Percentiles rank a stretch among this genome's conserved stretches.
phyloP scores from a whole-genome alignment of 2,888 invertebrate genomes.

The Drosophila anceps region DNA sequence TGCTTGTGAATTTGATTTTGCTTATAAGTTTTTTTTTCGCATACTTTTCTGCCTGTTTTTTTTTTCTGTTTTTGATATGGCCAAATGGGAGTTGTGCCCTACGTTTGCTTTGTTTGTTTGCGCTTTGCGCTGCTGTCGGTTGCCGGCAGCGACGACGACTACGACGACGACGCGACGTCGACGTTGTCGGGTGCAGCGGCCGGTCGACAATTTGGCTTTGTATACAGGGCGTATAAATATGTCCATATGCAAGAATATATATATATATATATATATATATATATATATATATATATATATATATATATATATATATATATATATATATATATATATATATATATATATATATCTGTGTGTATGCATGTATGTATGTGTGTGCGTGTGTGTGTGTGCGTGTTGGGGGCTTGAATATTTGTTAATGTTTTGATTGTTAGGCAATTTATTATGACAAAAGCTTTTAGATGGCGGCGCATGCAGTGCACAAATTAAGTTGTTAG shows the following conservation, averaged over 20 bases:
- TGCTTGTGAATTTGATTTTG: slow-evolving; percentile 74
- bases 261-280: no score
- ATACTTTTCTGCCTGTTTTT: slow-evolving; percentile 7
- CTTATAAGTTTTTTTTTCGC: slow-evolving; percentile 57
- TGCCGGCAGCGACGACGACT: slow-evolving; percentile 56
- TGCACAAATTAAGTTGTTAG: slow-evolving; percentile 33
- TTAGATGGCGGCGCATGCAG: slow-evolving; percentile 54
- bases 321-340: slow-evolving; percentile 10
- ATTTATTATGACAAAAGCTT: slow-evolving; percentile 74
- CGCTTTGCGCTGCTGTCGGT: slow-evolving; percentile 50
- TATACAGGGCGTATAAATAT: slow-evolving; percentile 44
- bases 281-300: slow-evolving; percentile 27
- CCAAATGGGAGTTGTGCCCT: slow-evolving; percentile 62
- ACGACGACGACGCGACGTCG: slow-evolving; percentile 1
- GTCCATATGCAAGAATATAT: slow-evolving; percentile 9
- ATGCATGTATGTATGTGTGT: neutral
- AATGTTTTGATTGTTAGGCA: slow-evolving; percentile 71
- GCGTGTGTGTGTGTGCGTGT: slow-evolving; percentile 8
- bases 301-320: slow-evolving; percentile 10
- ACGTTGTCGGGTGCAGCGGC: slow-evolving; percentile 45
- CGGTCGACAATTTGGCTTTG: slow-evolving; percentile 61
- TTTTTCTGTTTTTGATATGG: slow-evolving; percentile 50
- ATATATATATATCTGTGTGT: neutral
- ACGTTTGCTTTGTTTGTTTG: slow-evolving; percentile 68
- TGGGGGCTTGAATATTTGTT: slow-evolving; percentile 43